Base-by-base conservation (phyloP, 2,113 vertebrate genomes). In the Tragelaphus imberbis region DNA sequence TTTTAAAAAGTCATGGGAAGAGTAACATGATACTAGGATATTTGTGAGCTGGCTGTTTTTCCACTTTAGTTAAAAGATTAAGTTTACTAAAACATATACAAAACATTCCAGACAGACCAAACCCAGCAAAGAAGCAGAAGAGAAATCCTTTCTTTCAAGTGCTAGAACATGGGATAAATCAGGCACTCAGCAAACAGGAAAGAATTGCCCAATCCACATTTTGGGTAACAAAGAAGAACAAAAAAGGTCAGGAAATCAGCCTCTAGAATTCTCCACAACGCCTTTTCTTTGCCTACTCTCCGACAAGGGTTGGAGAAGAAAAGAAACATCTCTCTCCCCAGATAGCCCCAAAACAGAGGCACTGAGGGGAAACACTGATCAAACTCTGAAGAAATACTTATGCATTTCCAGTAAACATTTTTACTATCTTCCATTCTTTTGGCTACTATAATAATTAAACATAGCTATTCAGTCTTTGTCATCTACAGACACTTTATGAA, bases 121-220 rank as follows among this genome's bases (percentile, higher is more conserved):
- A 63, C 14, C 51, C 14, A 68, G 75, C 40, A 93, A 88, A 92
- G 40, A 81, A 44, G 25, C 56, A 95, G 95, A 84, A 95, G 15
- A 65, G 30, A 94, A 97, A 88, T 30, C 9, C 23, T 96, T 97
- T 96, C 79, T 97, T 94, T 92, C 33, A 97, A 97, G 51, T 94
- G 49, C 33, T 90, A 91, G 9, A 96, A 93, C 30, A 86, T 2
- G 19, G 61, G 56, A 61, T 61, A 97, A 95, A 96, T 56, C 17
- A 80, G 77, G 40, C 36, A 90, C 82, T 97, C n/a, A 55, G 49
- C 44, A 89, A 97, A 96, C 91, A 94, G 28, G 3, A 77, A 96
- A 93, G 2, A 96, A 56, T 2, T 84, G 75, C 86, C 36, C 71
- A 96, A 97, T 87, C 86, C 82, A 94, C 88, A 94, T 97, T 58